These are phyloP conservation scores for Aethes cnicana DNA, from an alignment of 2,888 invertebrate species.

Conservation along the genomic window DNA sequence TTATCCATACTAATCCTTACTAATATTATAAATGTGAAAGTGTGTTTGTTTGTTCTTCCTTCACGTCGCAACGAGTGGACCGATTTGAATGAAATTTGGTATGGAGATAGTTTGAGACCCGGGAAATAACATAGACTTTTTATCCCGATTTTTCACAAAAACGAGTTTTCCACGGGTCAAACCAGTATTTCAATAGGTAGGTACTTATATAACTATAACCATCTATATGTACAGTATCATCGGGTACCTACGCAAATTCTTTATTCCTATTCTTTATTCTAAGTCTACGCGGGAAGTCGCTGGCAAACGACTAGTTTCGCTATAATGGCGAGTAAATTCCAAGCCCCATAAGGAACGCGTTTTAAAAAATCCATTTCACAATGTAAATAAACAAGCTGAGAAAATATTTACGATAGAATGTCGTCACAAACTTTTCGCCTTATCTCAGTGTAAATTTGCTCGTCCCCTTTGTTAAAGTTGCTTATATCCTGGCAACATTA, in stretches of 20 bases:
- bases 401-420: slow-evolving; percentile 27
- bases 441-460: slow-evolving; percentile 35
- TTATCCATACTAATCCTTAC: no score
- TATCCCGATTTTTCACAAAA: no score
- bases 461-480: slow-evolving; percentile 54
- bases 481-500: slow-evolving; percentile 63
- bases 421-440: slow-evolving; percentile 31
- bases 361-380: slow-evolving; percentile 24
- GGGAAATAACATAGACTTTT: no score
- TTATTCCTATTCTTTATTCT: background rate
- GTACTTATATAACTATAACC: no score
- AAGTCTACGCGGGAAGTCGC: background rate
- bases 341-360: slow-evolving; percentile 9
- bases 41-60: no score
- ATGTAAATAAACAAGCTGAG: slow-evolving; percentile 32
- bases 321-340: slow-evolving; percentile 1
- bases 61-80: no score
- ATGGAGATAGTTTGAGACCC: no score
- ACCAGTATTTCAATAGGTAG: no score
- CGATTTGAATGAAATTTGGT: no score
- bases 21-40: no score
- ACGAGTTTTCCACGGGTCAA: no score
- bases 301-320: background rate
- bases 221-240: no score
- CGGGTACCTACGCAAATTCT: background rate